Evolutionary conservation across 2,113 vertebrate species (phyloP).

Genomic region (Petroica traversi): DNA sequence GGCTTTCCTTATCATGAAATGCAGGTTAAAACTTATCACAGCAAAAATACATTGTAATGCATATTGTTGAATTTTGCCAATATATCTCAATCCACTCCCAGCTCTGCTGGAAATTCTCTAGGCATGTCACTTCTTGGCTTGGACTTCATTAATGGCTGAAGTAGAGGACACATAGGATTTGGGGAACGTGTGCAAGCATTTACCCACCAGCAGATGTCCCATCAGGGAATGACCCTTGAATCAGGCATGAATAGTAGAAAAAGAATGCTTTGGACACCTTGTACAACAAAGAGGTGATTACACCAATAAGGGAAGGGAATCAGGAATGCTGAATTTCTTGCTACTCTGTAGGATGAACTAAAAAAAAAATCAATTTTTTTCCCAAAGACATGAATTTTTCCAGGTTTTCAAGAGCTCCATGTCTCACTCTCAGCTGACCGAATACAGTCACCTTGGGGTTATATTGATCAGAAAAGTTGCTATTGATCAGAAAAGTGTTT

Average conservation of each 20-base stretch:
- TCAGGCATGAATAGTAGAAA: background rate
- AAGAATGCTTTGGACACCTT: background rate
- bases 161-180: background rate
- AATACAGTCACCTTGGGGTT: conserved; percentile 38
- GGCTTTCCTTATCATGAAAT: background rate
- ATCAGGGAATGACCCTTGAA: background rate
- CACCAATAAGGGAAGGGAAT: background rate
- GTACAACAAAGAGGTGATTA: background rate
- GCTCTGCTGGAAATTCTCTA: background rate
- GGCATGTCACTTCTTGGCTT: background rate
- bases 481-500: conserved; percentile 49
- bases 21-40: background rate
- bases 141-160: background rate
- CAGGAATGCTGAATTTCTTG: background rate
- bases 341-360: background rate
- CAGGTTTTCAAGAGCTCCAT: background rate
- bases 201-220: background rate
- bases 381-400: background rate
- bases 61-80: background rate
- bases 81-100: background rate
- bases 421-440: background rate
- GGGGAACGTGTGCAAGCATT: background rate
- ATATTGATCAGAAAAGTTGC: conserved; percentile 26
- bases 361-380: background rate
- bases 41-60: background rate